These are phyloP conservation scores for Sarotherodon lohbergeri DNA, from an alignment of 2,113 vertebrate genomes.

Conservation along the genomic window DNA sequence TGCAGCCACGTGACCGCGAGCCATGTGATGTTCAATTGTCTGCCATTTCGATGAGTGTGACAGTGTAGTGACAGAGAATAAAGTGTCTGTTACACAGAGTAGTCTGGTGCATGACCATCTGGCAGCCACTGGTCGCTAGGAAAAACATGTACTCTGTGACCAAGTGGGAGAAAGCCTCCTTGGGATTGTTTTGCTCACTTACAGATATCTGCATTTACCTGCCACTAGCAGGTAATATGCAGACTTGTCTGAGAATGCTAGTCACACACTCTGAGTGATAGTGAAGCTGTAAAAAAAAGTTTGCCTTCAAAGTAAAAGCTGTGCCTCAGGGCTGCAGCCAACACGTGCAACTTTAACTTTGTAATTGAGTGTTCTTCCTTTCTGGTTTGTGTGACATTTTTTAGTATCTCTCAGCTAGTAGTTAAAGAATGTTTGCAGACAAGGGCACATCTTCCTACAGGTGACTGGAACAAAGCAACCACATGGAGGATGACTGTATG, in stretches of 20 bases:
- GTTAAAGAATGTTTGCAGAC: background rate
- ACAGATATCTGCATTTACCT: background rate
- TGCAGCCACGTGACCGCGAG: background rate
- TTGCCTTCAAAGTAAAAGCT: background rate
- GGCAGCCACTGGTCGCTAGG: background rate
- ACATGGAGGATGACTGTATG: background rate
- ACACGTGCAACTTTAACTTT: background rate
- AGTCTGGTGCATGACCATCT: background rate
- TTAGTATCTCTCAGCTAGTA: rapidly evolving
- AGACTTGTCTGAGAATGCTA: background rate
- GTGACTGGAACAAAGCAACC: background rate
- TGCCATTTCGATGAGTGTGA: background rate
- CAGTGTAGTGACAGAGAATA: background rate
- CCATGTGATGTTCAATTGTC: background rate
- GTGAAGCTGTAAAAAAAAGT: background rate
- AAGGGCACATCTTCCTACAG: background rate
- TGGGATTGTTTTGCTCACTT: background rate
- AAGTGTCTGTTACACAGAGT: background rate
- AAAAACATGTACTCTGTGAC: background rate
- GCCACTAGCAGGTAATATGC: background rate
- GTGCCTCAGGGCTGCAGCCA: background rate
- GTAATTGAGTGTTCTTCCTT: background rate
- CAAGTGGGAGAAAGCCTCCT: background rate
- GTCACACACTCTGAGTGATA: background rate
- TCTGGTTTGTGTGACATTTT: background rate